Evolutionary conservation across 2,888 invertebrate species (phyloP), one percentile per base, ranked within the genome.

Genomic region (Meandrusa payeni): DNA sequence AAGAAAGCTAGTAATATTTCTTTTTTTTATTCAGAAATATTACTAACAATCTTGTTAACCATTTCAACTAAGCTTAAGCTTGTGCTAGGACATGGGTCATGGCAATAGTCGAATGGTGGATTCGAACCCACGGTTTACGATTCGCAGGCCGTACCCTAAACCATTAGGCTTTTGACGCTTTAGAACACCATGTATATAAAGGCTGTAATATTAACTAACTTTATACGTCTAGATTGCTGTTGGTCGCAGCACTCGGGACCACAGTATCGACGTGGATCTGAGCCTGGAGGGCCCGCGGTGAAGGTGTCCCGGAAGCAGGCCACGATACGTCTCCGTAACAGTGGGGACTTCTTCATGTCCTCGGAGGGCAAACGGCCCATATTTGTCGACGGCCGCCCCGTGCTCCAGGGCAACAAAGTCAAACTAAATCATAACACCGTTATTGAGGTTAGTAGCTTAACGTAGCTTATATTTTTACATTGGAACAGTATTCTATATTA

Each of bases 311-410:
- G 98, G 27, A 91, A 95, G 51, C 98, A 98, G 76, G 98, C 96
- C 3, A 95, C 96, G 1, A 95, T 99, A 43, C 91, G 93, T 32
- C 89, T 98, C 50, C 90, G 96, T 38, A 96, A 96, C 73, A 97
- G 95, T 52, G 98, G 98, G 0, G 98, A 98, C 70, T 99, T 98
- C 76, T 96, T 96, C 69, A 91, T 99, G 60, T 94, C 95, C 10
- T 98, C 98, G 29, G 97, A 98, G 74, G 99, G 98, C 10, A 97
- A 97, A 69, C 88, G 98, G 47, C 95, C 98, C 1, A 94, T 99
- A 62, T 97, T 95, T 74, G 95, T 99, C 2, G 98, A 99, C 74
- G 97, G 98, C 1, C 91, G 94, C 47, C 97, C 98, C 0, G 91
- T 99, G 40, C 89, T 97, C 5, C 91, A 92, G 36, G 97, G 97